Conservation (phyloP, 2,797 vertebrate species). For the Sebastolobus altivelis region DNA sequence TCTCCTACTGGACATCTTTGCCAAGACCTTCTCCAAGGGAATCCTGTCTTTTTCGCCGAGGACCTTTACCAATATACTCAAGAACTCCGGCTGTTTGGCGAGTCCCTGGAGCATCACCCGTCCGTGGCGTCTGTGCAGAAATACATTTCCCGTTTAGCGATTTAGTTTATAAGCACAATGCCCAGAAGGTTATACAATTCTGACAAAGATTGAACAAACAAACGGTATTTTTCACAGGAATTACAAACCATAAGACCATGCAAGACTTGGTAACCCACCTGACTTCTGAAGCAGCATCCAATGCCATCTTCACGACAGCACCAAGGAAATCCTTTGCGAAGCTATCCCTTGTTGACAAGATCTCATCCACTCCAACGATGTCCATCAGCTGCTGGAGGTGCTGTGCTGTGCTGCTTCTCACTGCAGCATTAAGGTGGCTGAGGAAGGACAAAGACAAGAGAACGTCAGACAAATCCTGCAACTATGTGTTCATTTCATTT, state of each 20-base stretch:
- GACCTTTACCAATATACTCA: neutral
- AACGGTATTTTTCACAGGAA: neutral
- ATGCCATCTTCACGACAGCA: conserved; percentile 1
- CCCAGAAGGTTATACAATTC: neutral
- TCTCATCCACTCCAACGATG: neutral
- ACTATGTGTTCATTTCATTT: no score
- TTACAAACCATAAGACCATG: neutral
- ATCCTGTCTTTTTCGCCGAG: neutral
- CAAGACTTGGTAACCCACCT: conserved; percentile 24
- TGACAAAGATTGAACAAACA: neutral
- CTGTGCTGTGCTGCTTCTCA: no score
- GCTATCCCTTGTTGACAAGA: neutral
- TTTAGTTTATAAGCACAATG: neutral
- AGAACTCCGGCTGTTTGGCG: neutral
- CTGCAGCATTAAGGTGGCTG: no score
- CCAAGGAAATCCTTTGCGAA: conserved; percentile 3
- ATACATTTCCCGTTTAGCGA: neutral
- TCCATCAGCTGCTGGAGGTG: no score
- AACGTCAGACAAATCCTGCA: no score
- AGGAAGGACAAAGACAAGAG: no score
- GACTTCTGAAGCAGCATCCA: neutral
- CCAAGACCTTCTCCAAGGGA: neutral
- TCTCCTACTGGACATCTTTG: neutral
- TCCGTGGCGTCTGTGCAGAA: neutral
- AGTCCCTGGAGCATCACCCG: neutral